Evolutionary conservation across 2,797 vertebrate genomes (phyloP).

Genomic region (Cirrhinus molitorella): DNA sequence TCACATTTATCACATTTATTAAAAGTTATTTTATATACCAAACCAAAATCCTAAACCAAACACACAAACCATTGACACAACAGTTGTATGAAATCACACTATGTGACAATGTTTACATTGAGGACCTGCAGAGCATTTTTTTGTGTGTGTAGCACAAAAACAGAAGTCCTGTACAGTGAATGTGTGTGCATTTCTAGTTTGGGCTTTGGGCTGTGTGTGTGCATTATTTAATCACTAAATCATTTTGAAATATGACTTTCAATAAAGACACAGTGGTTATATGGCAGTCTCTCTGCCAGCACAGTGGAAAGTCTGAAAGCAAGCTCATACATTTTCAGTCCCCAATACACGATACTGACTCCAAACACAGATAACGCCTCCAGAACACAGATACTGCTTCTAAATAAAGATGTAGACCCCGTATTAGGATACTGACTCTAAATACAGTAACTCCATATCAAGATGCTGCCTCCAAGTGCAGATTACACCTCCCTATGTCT

Average conservation of each 20-base stretch:
- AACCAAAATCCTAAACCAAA: not conserved
- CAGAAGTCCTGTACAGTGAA: not conserved
- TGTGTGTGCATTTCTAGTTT: not conserved
- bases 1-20: no score
- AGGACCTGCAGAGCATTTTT: not conserved
- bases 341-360: not conserved
- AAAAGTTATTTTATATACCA: not conserved
- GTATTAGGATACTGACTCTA: not conserved
- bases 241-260: not conserved
- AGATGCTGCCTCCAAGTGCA: not conserved
- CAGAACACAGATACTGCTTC: not conserved
- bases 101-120: not conserved
- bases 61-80: not conserved
- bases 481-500: not conserved
- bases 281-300: not conserved
- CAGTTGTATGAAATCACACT: not conserved
- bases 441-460: slow-evolving; percentile 12
- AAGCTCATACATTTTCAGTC: not conserved
- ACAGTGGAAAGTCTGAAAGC: not conserved
- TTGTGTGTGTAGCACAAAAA: not conserved
- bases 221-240: not conserved
- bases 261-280: not conserved
- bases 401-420: slow-evolving; percentile 8
- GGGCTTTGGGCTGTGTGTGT: not conserved
- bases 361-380: slow-evolving; percentile 22